Evolutionary conservation across 2,888 invertebrate species (phyloP).

Genomic region (Rambutsinella grinnellia): DNA sequence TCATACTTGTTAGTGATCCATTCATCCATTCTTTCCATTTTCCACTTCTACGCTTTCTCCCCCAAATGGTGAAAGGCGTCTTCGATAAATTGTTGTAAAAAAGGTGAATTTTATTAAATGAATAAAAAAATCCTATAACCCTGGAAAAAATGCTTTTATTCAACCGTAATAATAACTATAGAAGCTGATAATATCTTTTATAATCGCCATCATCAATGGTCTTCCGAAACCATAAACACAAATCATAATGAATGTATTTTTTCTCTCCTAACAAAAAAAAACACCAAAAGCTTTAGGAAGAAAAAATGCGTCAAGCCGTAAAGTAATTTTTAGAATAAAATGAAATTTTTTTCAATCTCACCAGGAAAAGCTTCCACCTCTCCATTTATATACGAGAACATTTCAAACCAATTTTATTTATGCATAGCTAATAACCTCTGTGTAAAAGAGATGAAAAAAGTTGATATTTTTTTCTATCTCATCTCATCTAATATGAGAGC

Average conservation of each 20-base stretch:
- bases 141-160: background rate
- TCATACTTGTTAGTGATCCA: too few species aligned
- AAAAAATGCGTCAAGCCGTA: too few species aligned
- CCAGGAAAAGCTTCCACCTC: background rate
- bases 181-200: background rate
- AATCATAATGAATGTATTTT: constrained; percentile 24
- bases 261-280: background rate
- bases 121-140: background rate
- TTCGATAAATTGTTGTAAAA: background rate
- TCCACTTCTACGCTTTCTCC: constrained; percentile 7
- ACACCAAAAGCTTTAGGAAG: background rate
- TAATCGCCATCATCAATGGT: constrained; percentile 27
- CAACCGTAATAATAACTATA: background rate
- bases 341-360: constrained; percentile 48
- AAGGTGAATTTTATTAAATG: background rate
- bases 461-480: constrained; percentile 20
- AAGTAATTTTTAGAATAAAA: constrained; percentile 33
- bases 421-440: background rate
- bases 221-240: constrained; percentile 40
- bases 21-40: background rate
- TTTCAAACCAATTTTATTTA: background rate
- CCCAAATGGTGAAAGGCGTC: too few species aligned
- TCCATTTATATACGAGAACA: constrained; percentile 9
- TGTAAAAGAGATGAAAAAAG: constrained; percentile 16
- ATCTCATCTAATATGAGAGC: constrained; percentile 32